phyloP scores from a whole-genome alignment of 1,140 invertebrate genomes.

The Aphelinus atriplicis region DNA sequence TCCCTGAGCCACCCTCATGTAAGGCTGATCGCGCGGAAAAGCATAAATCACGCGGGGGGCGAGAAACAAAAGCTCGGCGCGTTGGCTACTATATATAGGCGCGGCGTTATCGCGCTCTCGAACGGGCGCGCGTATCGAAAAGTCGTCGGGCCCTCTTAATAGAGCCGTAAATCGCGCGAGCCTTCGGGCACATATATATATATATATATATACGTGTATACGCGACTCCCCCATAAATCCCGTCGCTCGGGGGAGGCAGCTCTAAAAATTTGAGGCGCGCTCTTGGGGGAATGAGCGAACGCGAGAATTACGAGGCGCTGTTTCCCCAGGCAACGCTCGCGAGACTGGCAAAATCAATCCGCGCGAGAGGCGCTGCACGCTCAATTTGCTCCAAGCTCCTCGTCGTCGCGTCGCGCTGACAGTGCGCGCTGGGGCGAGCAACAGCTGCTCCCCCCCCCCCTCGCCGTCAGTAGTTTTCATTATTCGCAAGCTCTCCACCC shows the following conservation, averaged over 20 bases:
- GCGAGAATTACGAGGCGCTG: not conserved
- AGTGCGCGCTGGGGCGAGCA: not conserved
- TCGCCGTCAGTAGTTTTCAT: too few relatives aligned
- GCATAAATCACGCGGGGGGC: not conserved
- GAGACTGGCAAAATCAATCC: too few relatives aligned
- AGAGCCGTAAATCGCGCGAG: constrained; percentile 15
- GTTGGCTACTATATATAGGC: too few relatives aligned
- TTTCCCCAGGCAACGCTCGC: too few relatives aligned
- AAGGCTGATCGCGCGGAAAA: too few relatives aligned
- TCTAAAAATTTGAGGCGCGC: constrained; percentile 1
- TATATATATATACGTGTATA: too few relatives aligned
- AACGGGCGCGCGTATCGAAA: not conserved
- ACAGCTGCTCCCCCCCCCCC: too few relatives aligned
- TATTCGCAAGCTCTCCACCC: too few relatives aligned
- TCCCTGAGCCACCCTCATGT: too few relatives aligned
- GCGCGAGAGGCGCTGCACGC: too few relatives aligned
- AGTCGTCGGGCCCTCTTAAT: not conserved
- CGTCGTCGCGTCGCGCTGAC: not conserved
- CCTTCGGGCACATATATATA: not conserved
- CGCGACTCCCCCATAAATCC: constrained; percentile 1
- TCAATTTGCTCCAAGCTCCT: too few relatives aligned
- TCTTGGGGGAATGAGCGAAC: not conserved
- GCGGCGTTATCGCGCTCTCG: too few relatives aligned
- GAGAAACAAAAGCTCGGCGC: not conserved
- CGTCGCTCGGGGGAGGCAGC: not conserved